phyloP scores from a whole-genome alignment of 2,888 invertebrate genomes.

The Ectemnius cavifrons region DNA sequence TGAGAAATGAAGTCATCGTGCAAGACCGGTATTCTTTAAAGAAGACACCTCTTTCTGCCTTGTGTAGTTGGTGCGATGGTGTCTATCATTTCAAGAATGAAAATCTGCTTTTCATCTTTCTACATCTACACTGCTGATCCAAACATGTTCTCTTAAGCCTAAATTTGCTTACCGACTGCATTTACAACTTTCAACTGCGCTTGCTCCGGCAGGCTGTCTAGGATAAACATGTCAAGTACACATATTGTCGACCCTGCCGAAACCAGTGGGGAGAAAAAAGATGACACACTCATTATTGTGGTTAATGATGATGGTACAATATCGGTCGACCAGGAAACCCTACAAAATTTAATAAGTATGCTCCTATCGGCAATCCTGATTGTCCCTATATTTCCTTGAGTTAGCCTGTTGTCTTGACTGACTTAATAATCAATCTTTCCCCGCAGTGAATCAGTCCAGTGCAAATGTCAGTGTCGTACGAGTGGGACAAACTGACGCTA shows the following conservation, averaged over 20 bases:
- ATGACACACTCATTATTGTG: conserved; percentile 89
- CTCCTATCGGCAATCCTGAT: conserved; percentile 35
- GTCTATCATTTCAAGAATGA: too few relatives aligned
- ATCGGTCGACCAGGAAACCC: conserved; percentile 88
- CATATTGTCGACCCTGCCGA: conserved; percentile 72
- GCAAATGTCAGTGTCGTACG: conserved; percentile 76
- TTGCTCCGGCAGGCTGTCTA: too few relatives aligned
- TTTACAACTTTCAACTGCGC: too few relatives aligned
- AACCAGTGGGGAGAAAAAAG: conserved; percentile 78
- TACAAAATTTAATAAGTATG: conserved; percentile 89
- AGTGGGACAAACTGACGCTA: conserved; percentile 71
- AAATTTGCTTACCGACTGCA: too few relatives aligned
- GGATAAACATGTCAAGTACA: conserved; percentile 72
- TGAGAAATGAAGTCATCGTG: too few relatives aligned
- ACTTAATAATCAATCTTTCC: not conserved
- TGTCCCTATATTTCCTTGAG: not conserved
- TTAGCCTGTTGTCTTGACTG: not conserved
- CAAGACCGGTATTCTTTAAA: too few relatives aligned
- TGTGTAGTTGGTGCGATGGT: too few relatives aligned
- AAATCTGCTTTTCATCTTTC: not conserved
- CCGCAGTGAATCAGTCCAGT: conserved; percentile 73
- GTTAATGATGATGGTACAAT: conserved; percentile 92
- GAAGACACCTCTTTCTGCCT: too few relatives aligned
- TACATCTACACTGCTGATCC: too few relatives aligned
- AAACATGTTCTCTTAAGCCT: too few relatives aligned